A percentile compares a stretch with the other conserved stretches of the same genome.
These are phyloP conservation scores for Dolichoris vasculosae DNA, from an alignment of 1,140 invertebrate species.

Conservation along the genomic window DNA sequence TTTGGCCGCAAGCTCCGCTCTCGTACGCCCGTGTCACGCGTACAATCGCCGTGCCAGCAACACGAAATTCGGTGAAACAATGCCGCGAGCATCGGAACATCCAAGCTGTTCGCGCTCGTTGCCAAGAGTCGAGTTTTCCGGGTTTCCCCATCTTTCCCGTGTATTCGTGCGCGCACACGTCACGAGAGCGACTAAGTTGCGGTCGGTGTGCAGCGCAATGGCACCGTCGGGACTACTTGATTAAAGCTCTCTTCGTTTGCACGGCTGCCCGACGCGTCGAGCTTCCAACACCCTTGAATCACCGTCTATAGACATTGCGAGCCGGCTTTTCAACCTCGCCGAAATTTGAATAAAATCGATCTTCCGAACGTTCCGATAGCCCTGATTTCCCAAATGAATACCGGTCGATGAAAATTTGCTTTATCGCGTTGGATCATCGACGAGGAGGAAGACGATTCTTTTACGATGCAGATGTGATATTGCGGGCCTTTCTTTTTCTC, in stretches of 20 bases:
- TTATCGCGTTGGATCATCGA: conserved; percentile 15
- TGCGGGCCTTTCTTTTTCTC: no score
- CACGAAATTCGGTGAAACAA: conserved; percentile 18
- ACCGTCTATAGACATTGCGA: background rate
- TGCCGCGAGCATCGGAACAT: background rate
- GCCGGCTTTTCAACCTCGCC: background rate
- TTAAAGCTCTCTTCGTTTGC: conserved; percentile 56
- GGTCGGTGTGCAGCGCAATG: conserved; percentile 21
- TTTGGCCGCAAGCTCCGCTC: no score
- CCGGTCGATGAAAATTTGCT: conserved; percentile 16
- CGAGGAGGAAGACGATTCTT: background rate
- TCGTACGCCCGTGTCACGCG: no score
- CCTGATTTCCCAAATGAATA: conserved; percentile 51
- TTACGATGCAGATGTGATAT: no score
- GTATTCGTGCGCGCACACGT: background rate
- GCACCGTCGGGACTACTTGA: conserved; percentile 61
- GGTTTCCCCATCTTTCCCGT: conserved; percentile 18
- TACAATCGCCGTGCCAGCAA: no score
- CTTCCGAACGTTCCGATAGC: background rate
- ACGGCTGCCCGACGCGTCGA: conserved; percentile 49
- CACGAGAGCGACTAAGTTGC: conserved; percentile 2
- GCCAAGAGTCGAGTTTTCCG: conserved; percentile 2
- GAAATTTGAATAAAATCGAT: conserved; percentile 52
- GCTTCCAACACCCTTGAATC: background rate
- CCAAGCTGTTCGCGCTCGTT: background rate